Evolutionary conservation across 2,888 invertebrate species (phyloP).

Genomic region (Callimorpha dominula): DNA sequence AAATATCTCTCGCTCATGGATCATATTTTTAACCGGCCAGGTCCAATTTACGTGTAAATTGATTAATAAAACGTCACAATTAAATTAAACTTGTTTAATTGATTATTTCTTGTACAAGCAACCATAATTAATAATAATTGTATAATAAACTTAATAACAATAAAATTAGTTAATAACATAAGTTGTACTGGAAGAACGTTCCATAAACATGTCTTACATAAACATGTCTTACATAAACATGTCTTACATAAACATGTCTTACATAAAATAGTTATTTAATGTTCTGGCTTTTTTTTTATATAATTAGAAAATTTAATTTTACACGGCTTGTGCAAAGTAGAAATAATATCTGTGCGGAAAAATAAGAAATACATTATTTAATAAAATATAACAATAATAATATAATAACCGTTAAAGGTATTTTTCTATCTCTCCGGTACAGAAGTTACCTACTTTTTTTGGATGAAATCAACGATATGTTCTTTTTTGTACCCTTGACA

Average conservation of each 20-base stretch:
- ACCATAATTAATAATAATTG: conserved; percentile 68
- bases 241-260: conserved; percentile 43
- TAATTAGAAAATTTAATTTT: not conserved
- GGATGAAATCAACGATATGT: not conserved
- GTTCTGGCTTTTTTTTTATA: not conserved
- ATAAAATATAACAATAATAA: not conserved
- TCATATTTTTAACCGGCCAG: too few relatives aligned
- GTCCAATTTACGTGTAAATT: too few relatives aligned
- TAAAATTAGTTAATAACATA: conserved; percentile 51
- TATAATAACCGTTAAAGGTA: not conserved
- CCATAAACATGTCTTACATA: conserved; percentile 42
- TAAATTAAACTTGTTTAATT: conserved; percentile 63
- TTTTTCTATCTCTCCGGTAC: not conserved
- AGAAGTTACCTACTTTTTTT: not conserved
- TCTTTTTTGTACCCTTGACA: not conserved
- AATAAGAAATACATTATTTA: not conserved
- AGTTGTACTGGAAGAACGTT: conserved; percentile 69
- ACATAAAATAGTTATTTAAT: conserved; percentile 26
- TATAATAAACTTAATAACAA: conserved; percentile 59
- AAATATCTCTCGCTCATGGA: too few relatives aligned
- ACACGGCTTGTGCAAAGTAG: conserved; percentile 7
- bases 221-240: conserved; percentile 48
- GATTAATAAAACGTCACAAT: not conserved
- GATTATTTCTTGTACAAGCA: conserved; percentile 76
- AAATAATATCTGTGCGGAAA: not conserved